These are phyloP conservation scores for Morelia viridis DNA, from an alignment of 2,797 vertebrate genomes.

Conservation along the genomic window DNA sequence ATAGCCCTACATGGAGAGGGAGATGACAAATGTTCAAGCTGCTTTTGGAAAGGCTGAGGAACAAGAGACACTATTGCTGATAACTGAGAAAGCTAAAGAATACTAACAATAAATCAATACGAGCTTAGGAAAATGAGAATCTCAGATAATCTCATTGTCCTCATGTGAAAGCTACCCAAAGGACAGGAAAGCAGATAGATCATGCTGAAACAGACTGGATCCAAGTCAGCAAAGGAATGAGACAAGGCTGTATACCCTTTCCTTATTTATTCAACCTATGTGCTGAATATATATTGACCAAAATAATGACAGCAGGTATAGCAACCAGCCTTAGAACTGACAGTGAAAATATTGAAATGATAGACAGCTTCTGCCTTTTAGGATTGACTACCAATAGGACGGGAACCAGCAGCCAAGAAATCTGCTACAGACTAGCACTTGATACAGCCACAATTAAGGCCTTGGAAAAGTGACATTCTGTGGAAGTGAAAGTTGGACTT, in stretches of 20 bases:
- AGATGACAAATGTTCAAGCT: background rate
- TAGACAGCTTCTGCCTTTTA: background rate
- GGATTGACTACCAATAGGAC: background rate
- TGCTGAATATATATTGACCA: background rate
- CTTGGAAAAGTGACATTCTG: background rate
- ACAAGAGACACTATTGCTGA: background rate
- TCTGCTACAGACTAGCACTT: background rate
- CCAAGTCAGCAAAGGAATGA: background rate
- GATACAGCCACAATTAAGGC: background rate
- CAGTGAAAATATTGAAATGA: background rate
- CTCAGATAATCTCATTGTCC: background rate
- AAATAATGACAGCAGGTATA: background rate
- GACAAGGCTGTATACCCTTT: background rate
- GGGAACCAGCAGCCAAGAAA: background rate
- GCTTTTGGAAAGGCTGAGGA: background rate
- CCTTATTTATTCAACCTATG: background rate
- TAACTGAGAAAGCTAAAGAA: background rate
- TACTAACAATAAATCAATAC: background rate
- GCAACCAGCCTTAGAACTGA: background rate
- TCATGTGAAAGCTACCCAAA: background rate
- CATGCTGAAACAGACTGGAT: background rate
- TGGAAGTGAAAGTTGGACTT: background rate
- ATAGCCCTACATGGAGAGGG: background rate
- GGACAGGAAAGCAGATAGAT: background rate
- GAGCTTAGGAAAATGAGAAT: too few species aligned